A percentile compares a stretch with the other conserved stretches of the same genome.
Evolutionary conservation across 2,113 vertebrate genomes (phyloP).

Genomic region (Formicarius rufipectus): DNA sequence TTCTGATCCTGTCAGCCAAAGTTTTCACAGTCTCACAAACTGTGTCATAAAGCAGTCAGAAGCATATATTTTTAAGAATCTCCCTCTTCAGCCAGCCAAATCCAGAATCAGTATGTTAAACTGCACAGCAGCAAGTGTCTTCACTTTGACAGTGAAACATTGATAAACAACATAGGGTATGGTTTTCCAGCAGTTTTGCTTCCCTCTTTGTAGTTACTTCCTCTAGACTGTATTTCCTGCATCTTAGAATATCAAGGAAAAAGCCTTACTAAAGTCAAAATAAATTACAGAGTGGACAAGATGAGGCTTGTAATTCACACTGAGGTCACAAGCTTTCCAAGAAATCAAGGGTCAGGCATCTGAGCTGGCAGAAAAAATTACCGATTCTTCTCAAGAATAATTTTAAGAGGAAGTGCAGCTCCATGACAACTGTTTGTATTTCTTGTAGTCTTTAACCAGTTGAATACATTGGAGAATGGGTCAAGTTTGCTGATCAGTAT

Average conservation of each 20-base stretch:
- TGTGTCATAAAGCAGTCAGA: not conserved
- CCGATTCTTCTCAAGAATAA: not conserved
- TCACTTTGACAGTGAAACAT: not conserved
- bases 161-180: not conserved
- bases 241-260: conserved; percentile 46
- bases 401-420: conserved; percentile 27
- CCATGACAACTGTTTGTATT: conserved; percentile 37
- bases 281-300: conserved; percentile 44
- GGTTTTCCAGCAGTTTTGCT: conserved; percentile 49
- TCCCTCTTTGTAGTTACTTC: conserved; percentile 39
- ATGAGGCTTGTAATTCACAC: not conserved
- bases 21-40: not conserved
- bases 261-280: conserved; percentile 48
- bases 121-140: not conserved
- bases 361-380: conserved; percentile 8
- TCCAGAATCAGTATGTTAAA: not conserved
- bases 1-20: not conserved
- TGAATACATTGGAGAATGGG: not conserved
- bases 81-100: not conserved
- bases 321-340: conserved; percentile 44
- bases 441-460: not conserved
- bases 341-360: not conserved
- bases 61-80: not conserved
- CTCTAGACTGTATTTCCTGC: conserved; percentile 36
- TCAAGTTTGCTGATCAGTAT: not conserved